Evolutionary conservation across 2,113 vertebrate species (phyloP), one percentile per base, ranked within the genome.

Genomic region (Malurus cyaneus): DNA sequence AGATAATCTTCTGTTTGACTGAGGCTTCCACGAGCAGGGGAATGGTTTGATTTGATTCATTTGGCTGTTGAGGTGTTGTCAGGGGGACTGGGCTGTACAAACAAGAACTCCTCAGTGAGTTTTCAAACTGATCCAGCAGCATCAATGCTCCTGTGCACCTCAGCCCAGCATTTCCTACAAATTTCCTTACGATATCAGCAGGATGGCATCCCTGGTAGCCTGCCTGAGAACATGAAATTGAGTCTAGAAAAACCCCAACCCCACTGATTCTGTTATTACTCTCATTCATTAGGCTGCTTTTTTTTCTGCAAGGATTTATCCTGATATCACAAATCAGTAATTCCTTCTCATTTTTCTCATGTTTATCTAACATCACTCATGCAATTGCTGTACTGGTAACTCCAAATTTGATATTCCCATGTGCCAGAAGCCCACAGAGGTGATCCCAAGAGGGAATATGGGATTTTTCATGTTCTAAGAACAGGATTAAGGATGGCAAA

Each of bases 121-220:
- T 78, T 77, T 62, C 78, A 91, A 80, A 59, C n/a, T 20, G 76
- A 36, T 59, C 76, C 41, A 18, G 16, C 80, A 76, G 61, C 73
- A 81, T 31, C 44, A 26, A 8, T 17, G 52, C 57, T 56, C 56
- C 36, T 7, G 1, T 47, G 32, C 29, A 34, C 18, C 61, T 71
- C n/a, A 47, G 1, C 46, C n/a, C 47, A 12, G 0, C 41, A 80
- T 73, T 29, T 12, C 32, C 24, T 57, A 60, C 2, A 0, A 54
- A 67, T 18, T 11, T 56, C 74, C 46, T 47, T 16, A 11, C 9
- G 39, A 20, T 32, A 24, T 50, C 88, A 78, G 39, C 57, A 41
- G 80, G 54, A 25, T 6, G 18, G 5, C 18, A 31, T 36, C 8
- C 1, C 36, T 8, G 14, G 2, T 7, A 71, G 46, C 39, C 50